Evolutionary conservation across 1,140 invertebrate genomes (phyloP), one percentile per base, ranked within the genome.

Genomic region (Caenorhabditis briggsae): DNA sequence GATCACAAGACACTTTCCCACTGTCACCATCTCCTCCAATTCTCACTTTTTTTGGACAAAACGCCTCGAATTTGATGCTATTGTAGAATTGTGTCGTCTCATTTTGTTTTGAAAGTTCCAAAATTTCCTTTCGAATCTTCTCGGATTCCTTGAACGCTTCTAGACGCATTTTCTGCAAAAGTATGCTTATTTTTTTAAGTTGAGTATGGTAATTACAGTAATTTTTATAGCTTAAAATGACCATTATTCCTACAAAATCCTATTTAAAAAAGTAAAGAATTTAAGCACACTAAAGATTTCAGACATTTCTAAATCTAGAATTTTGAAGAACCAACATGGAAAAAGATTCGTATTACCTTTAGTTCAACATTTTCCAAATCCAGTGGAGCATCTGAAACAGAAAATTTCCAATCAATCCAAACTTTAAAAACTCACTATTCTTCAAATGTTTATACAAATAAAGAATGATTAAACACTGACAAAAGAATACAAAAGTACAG

Each of bases 1-100:
- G 70, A 78, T 78, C 46, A 50, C 70, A 78, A 25, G 46, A 25
- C 9, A 78, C 70, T 23, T 78, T 78, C 33, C 70, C 70, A 78
- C 70, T 50, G 12, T 78, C 70, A 7, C 46, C 70, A 20, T 9
- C 46, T 78, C 70, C 70, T 23, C 70, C 70, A 78, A 78, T 23
- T 50, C 14, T 78, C 18, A 78, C n/a, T 78, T 78, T 78, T 2
- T 53, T 41, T 9, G 70, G 70, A 53, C 70, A 78, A 78, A 78
- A 78, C 8, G 70, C 70, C 23, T 78, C 70, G 0, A n/a, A 6
- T 14, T 7, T 48, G 14, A 78, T n/a, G 16, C 46, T 23, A 11
- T 78, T n/a, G 23, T 50, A 78, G 12, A 78, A 78, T 23, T 78
- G 53, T 5, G 16, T 46, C 23, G 70, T 50, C 11, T 78, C 70